Evolutionary conservation across 1,140 invertebrate species (phyloP), one percentile per base, ranked within the genome.

Genomic region (Anoplolepis gracilipes): DNA sequence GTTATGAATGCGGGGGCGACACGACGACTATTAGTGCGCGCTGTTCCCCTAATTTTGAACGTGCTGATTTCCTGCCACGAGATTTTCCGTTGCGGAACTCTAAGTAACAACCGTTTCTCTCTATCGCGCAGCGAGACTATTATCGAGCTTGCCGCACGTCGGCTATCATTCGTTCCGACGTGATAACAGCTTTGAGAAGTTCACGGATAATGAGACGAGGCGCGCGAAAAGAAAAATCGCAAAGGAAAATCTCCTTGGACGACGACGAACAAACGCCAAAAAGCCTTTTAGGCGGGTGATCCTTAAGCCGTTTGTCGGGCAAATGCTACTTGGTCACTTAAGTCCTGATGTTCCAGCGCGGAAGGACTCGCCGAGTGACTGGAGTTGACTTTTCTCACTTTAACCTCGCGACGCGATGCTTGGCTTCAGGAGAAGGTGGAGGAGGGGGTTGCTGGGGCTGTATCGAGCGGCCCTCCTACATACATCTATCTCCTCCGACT

Each of bases 401-500:
- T 94, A 95, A 94, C 93, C 93, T 94, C 93, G 92, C 94, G 94
- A 94, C 94, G 93, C 94, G 94, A 94, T 94, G 94, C 93, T 94
- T 95, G 93, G 94, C 93, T 95, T 94, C 90, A 92, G 91, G 92
- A 89, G 87, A 84, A 75, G 88, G 88, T 91, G 91, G 93, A 92
- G 91, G 90, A 92, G 91, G 87, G 91, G 92, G 93, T 93, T 94
- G 94, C 94, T 95, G 94, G 94, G 92, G 94, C 94, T 95, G 94
- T 95, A 95, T 95, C 94, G 94, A 95, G 94, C 94, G 94, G 93
- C 93, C 94, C 94, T 95, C 94, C 94, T 94, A 95, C 93, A 95
- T 95, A 95, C 94, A 95, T 95, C 94, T 94, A 94, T 94, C 93
- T 94, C 93, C 93, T 94, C 94, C 91, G 91, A 93, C 93, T 94